Conservation (phyloP, 2,797 vertebrate genomes). For the Pantherophis alleghaniensis region DNA sequence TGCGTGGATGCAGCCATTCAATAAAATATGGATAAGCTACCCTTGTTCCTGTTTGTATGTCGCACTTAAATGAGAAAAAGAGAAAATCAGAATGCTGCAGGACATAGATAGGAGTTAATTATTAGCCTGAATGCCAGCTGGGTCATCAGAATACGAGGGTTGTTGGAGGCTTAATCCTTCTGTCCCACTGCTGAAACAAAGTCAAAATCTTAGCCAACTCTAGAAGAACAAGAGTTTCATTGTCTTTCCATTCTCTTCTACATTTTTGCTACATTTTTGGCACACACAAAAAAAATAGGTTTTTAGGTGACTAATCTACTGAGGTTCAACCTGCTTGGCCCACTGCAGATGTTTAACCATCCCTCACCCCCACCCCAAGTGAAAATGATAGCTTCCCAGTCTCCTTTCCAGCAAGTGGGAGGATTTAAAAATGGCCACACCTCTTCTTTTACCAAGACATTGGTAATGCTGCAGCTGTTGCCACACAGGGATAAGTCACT, state of each 20-base stretch:
- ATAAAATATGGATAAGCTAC: neutral
- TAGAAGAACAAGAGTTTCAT: neutral
- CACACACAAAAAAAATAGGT: neutral
- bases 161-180: neutral
- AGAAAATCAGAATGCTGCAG: neutral
- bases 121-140: neutral
- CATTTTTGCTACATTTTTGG: neutral
- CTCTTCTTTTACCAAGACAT: neutral
- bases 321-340: neutral
- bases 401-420: neutral
- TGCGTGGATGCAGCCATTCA: neutral
- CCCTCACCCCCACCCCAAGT: neutral
- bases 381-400: neutral
- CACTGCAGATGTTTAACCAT: neutral
- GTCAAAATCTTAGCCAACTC: neutral
- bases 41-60: neutral
- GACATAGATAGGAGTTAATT: neutral
- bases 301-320: neutral
- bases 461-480: neutral
- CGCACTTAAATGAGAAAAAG: neutral
- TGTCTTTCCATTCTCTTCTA: neutral
- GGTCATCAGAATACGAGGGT: neutral
- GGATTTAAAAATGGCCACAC: neutral
- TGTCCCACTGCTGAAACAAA: neutral
- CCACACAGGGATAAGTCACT: neutral